Conservation (phyloP, 2,888 invertebrate genomes). For the Xestobium rufovillosum region DNA sequence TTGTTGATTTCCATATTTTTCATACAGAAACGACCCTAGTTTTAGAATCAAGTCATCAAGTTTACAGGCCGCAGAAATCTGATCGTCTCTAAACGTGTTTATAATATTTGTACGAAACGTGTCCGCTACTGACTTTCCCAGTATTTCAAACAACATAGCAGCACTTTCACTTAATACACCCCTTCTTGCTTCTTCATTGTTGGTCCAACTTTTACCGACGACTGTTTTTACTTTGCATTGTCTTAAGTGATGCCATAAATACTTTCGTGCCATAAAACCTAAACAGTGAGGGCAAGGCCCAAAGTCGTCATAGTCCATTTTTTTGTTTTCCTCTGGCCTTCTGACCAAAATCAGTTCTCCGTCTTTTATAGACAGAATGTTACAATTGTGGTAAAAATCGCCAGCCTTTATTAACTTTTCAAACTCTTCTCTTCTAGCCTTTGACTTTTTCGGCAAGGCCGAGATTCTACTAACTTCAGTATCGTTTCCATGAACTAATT, state of each 20-base stretch:
- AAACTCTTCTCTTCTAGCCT: slow-evolving; percentile 1
- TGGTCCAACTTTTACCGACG: too few relatives aligned
- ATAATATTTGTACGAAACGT: slow-evolving; percentile 12
- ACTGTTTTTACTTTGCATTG: too few relatives aligned
- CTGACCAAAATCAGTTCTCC: slow-evolving; percentile 16
- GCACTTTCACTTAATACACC: slow-evolving; percentile 11
- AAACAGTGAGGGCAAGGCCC: slow-evolving; percentile 8
- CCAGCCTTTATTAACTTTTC: slow-evolving; percentile 6
- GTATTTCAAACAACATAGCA: slow-evolving; percentile 13
- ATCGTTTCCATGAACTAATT: neutral
- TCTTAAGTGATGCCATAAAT: slow-evolving; percentile 17
- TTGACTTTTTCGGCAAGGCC: neutral
- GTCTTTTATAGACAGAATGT: slow-evolving; percentile 18
- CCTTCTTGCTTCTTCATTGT: slow-evolving; percentile 2
- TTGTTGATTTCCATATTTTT: slow-evolving; percentile 18
- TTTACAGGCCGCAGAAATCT: slow-evolving; percentile 9
- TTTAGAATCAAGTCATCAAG: slow-evolving; percentile 9
- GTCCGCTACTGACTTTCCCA: slow-evolving; percentile 6
- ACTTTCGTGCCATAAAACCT: slow-evolving; percentile 1
- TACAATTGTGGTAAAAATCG: slow-evolving; percentile 11
- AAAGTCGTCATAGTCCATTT: slow-evolving; percentile 2
- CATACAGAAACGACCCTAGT: slow-evolving; percentile 18
- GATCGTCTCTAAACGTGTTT: slow-evolving; percentile 13
- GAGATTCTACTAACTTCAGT: neutral
- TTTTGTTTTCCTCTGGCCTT: slow-evolving; percentile 14